These are phyloP conservation scores for Orgyia antiqua DNA, from an alignment of 2,888 invertebrate species.

Conservation along the genomic window DNA sequence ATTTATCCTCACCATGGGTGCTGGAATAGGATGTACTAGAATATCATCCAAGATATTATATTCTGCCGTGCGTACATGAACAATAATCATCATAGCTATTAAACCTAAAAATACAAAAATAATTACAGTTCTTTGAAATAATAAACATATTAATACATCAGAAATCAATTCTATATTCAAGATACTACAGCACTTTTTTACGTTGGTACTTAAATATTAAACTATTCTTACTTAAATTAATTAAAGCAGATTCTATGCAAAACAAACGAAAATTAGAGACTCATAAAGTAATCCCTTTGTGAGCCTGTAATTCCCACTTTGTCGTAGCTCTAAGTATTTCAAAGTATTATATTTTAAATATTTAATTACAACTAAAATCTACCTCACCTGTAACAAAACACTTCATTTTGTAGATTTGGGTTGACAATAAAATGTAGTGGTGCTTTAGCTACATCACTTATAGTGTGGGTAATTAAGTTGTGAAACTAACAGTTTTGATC, in stretches of 20 bases:
- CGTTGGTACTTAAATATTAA: too few relatives aligned
- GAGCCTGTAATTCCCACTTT: too few relatives aligned
- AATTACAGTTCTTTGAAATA: conserved; percentile 5
- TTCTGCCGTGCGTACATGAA: conserved; percentile 21
- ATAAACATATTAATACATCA: conserved; percentile 16
- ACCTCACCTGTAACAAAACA: conserved; percentile 41
- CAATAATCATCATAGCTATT: conserved; percentile 8
- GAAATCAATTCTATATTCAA: too few relatives aligned
- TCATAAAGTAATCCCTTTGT: too few relatives aligned
- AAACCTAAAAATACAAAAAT: conserved; percentile 12
- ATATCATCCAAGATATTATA: conserved; percentile 30
- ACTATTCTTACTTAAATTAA: too few relatives aligned
- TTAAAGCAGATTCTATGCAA: too few relatives aligned
- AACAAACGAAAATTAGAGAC: too few relatives aligned
- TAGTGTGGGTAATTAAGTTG: conserved; percentile 48
- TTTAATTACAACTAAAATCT: conserved; percentile 2
- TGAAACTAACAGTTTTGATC: conserved; percentile 36
- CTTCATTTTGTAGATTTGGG: conserved; percentile 28
- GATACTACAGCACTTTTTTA: too few relatives aligned
- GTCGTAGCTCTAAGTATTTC: too few relatives aligned
- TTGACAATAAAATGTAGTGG: too few relatives aligned
- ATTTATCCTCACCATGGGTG: conserved; percentile 29
- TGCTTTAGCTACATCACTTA: conserved; percentile 43
- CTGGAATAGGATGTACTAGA: conserved; percentile 27
- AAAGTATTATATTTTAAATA: too few relatives aligned